These are phyloP conservation scores for Strix uralensis DNA, from an alignment of 2,113 vertebrate species.

Conservation along the genomic window DNA sequence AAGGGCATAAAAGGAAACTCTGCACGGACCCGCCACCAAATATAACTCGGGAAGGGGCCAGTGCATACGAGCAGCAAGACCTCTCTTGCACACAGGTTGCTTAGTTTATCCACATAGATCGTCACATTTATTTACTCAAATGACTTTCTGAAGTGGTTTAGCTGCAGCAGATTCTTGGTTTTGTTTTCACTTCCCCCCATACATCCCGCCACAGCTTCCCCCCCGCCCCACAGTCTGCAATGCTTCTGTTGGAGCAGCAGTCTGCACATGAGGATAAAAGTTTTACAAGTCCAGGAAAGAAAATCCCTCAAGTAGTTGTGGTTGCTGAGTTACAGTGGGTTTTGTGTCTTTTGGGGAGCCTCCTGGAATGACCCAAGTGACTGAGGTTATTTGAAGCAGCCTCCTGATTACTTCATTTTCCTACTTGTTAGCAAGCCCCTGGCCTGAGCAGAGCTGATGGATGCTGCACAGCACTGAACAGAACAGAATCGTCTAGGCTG, in stretches of 20 bases:
- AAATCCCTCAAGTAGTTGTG: not conserved
- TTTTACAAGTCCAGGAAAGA: not conserved
- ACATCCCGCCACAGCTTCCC: not conserved
- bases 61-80: rapidly evolving
- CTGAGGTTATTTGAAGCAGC: not conserved
- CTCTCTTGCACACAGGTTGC: not conserved
- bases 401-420: not conserved
- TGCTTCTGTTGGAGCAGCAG: not conserved
- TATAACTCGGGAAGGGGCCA: not conserved
- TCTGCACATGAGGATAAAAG: not conserved
- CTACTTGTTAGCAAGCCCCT: not conserved
- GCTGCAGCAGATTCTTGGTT: not conserved
- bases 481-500: not conserved
- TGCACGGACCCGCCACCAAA: not conserved
- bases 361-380: not conserved
- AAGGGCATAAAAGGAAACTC: not conserved
- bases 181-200: too few relatives aligned
- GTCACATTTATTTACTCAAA: not conserved
- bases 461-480: not conserved
- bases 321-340: not conserved
- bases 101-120: not conserved
- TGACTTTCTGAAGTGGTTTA: not conserved
- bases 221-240: rapidly evolving
- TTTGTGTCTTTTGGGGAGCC: not conserved
- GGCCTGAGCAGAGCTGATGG: not conserved